phyloP scores from a whole-genome alignment of 2,888 invertebrate genomes.

The Drosophila fungiperda region DNA sequence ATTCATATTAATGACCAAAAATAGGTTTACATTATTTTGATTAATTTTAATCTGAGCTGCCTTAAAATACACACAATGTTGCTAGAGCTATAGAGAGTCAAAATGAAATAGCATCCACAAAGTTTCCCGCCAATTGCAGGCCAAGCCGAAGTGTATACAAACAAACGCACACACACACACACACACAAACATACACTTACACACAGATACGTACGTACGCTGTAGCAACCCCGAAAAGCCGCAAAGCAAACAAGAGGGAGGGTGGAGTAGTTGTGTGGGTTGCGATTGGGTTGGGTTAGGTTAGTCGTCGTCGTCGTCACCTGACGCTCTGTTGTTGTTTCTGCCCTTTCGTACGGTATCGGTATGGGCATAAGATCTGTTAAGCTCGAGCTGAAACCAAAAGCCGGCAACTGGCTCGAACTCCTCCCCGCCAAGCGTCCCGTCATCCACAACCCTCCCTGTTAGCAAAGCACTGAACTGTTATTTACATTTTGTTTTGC shows the following conservation, averaged over 20 bases:
- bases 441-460: neutral
- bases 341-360: conserved; percentile 46
- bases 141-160: conserved; percentile 76
- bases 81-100: conserved; percentile 32
- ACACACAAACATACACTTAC: conserved; percentile 25
- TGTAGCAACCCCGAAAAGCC: conserved; percentile 75
- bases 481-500: conserved; percentile 82
- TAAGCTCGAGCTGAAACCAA: conserved; percentile 68
- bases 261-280: conserved; percentile 19
- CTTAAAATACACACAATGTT: conserved; percentile 41
- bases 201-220: conserved; percentile 12
- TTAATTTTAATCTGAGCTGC: neutral
- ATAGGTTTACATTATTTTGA: neutral
- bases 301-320: conserved; percentile 44
- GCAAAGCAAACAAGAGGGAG: conserved; percentile 59
- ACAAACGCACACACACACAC: conserved; percentile 59
- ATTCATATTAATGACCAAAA: neutral
- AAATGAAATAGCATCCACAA: conserved; percentile 70
- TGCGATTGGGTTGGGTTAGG: conserved; percentile 35
- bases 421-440: neutral
- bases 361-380: conserved; percentile 68
- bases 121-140: conserved; percentile 82
- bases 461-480: conserved; percentile 35
- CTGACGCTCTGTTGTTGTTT: conserved; percentile 47
- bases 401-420: conserved; percentile 61